These are phyloP conservation scores for Autographa pulchrina DNA, from an alignment of 2,888 invertebrate species.

Conservation along the genomic window DNA sequence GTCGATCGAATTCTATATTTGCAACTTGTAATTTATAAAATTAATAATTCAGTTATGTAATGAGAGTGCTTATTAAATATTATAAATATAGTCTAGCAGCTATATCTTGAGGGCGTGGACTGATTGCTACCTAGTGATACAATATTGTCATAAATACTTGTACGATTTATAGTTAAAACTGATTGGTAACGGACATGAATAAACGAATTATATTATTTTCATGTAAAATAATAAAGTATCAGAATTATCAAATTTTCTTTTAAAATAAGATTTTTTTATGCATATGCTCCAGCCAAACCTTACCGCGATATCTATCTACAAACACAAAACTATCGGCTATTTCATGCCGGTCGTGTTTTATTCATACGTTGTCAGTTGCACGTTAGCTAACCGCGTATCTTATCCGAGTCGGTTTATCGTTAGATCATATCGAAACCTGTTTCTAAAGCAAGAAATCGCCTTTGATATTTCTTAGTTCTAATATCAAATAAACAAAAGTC, in stretches of 20 bases:
- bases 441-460: slow-evolving; percentile 38
- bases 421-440: slow-evolving; percentile 54
- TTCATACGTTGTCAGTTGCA: slow-evolving; percentile 13
- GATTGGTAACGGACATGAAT: no score
- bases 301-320: slow-evolving; percentile 11
- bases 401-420: slow-evolving; percentile 45
- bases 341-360: slow-evolving; percentile 22
- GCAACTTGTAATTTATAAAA: not conserved
- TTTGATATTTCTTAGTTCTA: slow-evolving; percentile 25
- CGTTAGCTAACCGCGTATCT: slow-evolving; percentile 28
- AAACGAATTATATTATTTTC: no score
- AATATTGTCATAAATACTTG: no score
- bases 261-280: not conserved
- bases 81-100: no score
- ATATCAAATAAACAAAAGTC: not conserved
- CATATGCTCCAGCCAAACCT: not conserved
- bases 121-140: no score
- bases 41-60: no score
- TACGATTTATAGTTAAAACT: no score
- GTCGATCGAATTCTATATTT: slow-evolving; percentile 12
- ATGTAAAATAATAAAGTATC: no score
- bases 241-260: no score
- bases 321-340: slow-evolving; percentile 22
- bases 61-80: no score
- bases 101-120: no score